These are phyloP conservation scores for Eudasyphora cyanicolor DNA, from an alignment of 2,888 invertebrate genomes.

Conservation along the genomic window DNA sequence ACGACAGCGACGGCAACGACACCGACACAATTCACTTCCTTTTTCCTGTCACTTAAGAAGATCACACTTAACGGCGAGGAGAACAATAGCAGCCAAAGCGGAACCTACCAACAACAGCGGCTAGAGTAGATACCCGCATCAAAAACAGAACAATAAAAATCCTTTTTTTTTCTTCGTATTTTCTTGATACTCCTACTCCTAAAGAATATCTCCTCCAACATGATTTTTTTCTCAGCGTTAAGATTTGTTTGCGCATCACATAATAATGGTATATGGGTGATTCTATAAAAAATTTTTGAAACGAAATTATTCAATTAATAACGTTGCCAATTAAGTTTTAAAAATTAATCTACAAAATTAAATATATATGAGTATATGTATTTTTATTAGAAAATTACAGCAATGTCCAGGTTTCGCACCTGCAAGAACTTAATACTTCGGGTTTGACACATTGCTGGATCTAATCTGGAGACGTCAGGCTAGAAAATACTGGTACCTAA, in stretches of 20 bases:
- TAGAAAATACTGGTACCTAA: too few relatives aligned
- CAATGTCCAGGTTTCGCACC: too few relatives aligned
- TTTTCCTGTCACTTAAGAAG: conserved; percentile 58
- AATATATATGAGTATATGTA: too few relatives aligned
- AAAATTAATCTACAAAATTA: too few relatives aligned
- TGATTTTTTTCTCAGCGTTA: background rate
- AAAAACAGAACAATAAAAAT: conserved; percentile 61
- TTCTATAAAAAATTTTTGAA: background rate
- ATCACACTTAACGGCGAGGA: conserved; percentile 38
- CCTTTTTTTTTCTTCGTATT: conserved; percentile 49
- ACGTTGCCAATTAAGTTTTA: too few relatives aligned
- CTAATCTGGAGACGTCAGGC: too few relatives aligned
- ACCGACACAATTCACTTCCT: conserved; percentile 57
- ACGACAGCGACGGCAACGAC: conserved; percentile 42
- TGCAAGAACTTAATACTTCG: too few relatives aligned
- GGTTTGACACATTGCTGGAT: too few relatives aligned
- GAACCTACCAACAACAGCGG: conserved; percentile 43
- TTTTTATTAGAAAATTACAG: too few relatives aligned
- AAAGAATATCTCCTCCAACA: conserved; percentile 12
- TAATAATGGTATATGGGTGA: background rate
- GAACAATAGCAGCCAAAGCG: conserved; percentile 37
- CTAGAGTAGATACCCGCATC: conserved; percentile 7
- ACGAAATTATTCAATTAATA: too few relatives aligned
- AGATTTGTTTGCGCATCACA: background rate
- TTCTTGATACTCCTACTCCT: conserved; percentile 50